Evolutionary conservation across 2,797 vertebrate genomes (phyloP).

Genomic region (Anguilla marmorata): DNA sequence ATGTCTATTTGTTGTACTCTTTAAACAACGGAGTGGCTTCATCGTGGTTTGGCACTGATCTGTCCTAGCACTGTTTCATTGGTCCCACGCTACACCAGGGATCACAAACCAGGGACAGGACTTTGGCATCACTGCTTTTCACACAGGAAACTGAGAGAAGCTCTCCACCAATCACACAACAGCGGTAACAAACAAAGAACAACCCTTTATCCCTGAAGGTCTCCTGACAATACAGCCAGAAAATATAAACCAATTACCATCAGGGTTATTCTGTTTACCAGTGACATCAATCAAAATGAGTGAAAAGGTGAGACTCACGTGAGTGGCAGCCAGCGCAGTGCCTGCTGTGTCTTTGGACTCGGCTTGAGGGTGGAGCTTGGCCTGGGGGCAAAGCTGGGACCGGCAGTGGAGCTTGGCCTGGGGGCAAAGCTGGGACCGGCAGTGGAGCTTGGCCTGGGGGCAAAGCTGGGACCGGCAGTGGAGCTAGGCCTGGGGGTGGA

Average conservation of each 20-base stretch:
- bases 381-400: not conserved
- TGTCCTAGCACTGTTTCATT: not conserved
- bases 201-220: too few species aligned
- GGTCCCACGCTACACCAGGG: not conserved
- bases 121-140: not conserved
- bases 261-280: too few species aligned
- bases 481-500: not conserved
- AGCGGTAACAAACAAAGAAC: not conserved
- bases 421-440: not conserved
- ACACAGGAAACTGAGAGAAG: not conserved
- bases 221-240: not conserved
- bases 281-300: not conserved
- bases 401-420: not conserved
- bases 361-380: not conserved
- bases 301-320: slow-evolving; percentile 41
- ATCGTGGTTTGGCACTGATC: too few species aligned
- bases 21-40: too few species aligned
- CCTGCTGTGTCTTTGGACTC: slow-evolving; percentile 28
- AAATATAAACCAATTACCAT: too few species aligned
- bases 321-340: slow-evolving; percentile 49
- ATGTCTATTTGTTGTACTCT: too few species aligned
- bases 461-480: not conserved
- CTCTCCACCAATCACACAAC: not conserved
- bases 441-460: not conserved
- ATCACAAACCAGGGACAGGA: not conserved